A percentile compares a stretch with the other conserved stretches of the same genome.
phyloP scores from a whole-genome alignment of 2,797 vertebrate species.

The Coregonus sp. region DNA sequence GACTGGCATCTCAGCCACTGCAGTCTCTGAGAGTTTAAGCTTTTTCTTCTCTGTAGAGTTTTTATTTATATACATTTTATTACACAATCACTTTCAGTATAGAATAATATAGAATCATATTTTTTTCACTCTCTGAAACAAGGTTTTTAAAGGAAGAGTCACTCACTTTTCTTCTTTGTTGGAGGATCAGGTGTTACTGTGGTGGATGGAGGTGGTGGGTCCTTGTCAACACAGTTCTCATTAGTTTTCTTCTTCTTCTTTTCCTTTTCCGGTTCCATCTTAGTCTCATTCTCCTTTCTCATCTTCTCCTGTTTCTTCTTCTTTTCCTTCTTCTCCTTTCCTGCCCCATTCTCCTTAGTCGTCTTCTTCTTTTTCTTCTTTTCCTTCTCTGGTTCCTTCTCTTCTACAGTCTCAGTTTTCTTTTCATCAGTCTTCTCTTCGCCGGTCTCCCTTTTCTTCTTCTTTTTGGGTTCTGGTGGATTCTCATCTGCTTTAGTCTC shows the following conservation, averaged over 20 bases:
- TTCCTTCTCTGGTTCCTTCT: conserved; percentile 5
- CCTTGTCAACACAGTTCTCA: not conserved
- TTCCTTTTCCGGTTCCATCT: not conserved
- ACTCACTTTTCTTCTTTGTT: conserved; percentile 68
- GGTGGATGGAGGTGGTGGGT: not conserved
- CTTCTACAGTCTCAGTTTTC: not conserved
- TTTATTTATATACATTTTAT: not conserved
- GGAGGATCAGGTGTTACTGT: conserved; percentile 27
- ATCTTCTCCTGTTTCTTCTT: conserved; percentile 6
- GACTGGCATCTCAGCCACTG: conserved; percentile 15
- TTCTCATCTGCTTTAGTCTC: conserved; percentile 30
- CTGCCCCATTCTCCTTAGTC: conserved; percentile 13
- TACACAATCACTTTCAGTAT: not conserved
- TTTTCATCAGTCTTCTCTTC: conserved; percentile 18
- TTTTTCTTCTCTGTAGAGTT: conserved; percentile 60
- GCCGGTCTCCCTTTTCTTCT: conserved; percentile 32
- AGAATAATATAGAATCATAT: not conserved
- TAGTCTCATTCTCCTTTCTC: not conserved
- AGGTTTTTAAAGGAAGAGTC: not conserved
- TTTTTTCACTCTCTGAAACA: not conserved
- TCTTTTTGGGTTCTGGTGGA: conserved; percentile 51
- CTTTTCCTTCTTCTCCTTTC: conserved; percentile 35
- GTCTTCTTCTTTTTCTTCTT: conserved; percentile 30
- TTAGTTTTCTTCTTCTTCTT: conserved; percentile 20
- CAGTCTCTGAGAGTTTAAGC: conserved; percentile 37